Base-by-base conservation (phyloP, 2,888 invertebrate species). In the Drosophila stalkeri region DNA sequence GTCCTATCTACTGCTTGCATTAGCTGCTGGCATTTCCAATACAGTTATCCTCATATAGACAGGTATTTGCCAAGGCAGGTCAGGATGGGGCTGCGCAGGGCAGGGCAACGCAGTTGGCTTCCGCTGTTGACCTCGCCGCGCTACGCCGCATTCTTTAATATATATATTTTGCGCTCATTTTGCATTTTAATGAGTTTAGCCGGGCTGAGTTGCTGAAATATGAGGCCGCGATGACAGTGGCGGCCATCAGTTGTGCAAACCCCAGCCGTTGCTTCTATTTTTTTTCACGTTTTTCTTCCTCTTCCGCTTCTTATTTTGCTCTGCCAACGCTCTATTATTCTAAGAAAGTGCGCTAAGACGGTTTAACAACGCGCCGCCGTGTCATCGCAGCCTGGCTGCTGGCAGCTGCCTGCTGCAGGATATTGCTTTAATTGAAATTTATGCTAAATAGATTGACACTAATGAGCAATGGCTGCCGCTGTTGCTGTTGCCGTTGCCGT, bases 381-480 rank as follows among this genome's bases (percentile, higher is more conserved):
- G 35, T 54, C 75, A 55, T 68, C 39, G 33, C 43, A 31, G 62
- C 37, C 54, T 41, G 64, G 43, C 27, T 14, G 66, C 35, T 18
- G 41, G 20, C 62, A 57, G 63, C 51, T 75, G 80, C 72, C 86
- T 73, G 81, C 86, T 89, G 82, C 85, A 79, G 89, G 85, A 89
- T 86, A 86, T 90, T 78, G 79, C 86, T 89, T 89, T 90, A 89
- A 89, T 89, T 89, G 87, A 90, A 89, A 89, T 90, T 89, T 89
- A 89, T 89, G 89, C 89, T 90, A 86, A 89, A 90, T 89, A 90
- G 89, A 89, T 89, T 87, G 88, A 85, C 88, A 86, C 86, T 86
- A 86, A 86, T 86, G 86, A 86, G 86, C 89, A 79, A 79, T 89
- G 85, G 85, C 87, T 83, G 73, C 81, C 63, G 51, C 56, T 61